Conservation (phyloP, 2,113 vertebrate species). For the Hydrochoerus hydrochaeris region DNA sequence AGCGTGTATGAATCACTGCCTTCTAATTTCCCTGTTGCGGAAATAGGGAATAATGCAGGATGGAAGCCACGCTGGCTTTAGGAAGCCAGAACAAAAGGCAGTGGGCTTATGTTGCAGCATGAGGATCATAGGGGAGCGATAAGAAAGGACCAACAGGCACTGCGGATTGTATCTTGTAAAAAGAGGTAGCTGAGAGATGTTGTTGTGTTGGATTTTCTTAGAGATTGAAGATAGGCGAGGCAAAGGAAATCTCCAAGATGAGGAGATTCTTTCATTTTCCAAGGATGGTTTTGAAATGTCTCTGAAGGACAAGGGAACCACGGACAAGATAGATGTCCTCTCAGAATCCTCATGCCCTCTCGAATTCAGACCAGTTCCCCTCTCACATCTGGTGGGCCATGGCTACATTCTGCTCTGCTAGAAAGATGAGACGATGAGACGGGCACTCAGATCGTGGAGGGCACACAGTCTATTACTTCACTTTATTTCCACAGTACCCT, state of each 20-base stretch:
- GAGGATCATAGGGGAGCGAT: not conserved
- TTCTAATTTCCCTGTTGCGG: not conserved
- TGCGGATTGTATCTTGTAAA: not conserved
- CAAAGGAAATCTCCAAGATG: not conserved
- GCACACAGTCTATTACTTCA: not conserved
- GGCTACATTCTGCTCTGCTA: not conserved
- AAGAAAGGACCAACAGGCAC: not conserved
- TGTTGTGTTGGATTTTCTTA: not conserved
- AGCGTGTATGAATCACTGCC: not conserved
- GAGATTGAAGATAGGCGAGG: not conserved
- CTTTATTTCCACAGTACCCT: not conserved
- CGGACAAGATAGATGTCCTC: not conserved
- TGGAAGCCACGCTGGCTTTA: not conserved
- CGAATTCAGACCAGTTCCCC: not conserved
- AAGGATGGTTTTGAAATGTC: not conserved
- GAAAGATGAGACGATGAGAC: not conserved
- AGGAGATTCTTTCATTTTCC: not conserved
- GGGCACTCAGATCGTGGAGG: not conserved
- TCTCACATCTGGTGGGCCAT: accelerated
- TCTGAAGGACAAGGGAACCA: not conserved
- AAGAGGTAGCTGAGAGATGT: not conserved
- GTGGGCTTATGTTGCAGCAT: not conserved
- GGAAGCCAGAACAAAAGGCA: not conserved
- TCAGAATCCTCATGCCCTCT: not conserved
- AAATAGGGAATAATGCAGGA: not conserved